A percentile compares a stretch with the other conserved stretches of the same genome.
Evolutionary conservation across 2,113 vertebrate genomes (phyloP).

Genomic region (Spilogale gracilis): DNA sequence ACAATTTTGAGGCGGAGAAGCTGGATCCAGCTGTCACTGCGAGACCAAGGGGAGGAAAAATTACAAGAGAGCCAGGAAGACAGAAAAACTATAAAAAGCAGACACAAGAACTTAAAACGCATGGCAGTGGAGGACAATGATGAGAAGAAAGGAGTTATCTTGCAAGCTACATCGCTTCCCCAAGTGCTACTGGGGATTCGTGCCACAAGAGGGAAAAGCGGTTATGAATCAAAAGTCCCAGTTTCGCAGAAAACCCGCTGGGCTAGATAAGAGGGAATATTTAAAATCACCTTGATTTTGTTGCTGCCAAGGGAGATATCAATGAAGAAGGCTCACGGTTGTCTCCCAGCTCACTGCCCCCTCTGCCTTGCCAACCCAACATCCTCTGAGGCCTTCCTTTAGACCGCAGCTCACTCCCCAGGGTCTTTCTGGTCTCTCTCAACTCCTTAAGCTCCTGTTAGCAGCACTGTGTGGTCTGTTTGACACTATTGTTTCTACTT

Average conservation of each 20-base stretch:
- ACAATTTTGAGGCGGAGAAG: background rate
- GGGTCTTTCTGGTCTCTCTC: background rate
- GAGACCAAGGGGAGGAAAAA: background rate
- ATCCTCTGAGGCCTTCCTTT: no score
- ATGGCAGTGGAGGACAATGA: background rate
- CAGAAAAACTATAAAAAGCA: background rate
- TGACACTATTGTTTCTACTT: background rate
- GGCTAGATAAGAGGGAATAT: background rate
- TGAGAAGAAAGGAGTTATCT: background rate
- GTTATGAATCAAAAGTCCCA: background rate
- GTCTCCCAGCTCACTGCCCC: fast-evolving
- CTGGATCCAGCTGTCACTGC: background rate
- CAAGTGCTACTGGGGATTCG: background rate
- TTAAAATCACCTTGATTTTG: background rate
- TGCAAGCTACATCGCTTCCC: background rate
- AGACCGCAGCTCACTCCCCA: background rate
- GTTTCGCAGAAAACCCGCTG: background rate
- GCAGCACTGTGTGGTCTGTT: background rate
- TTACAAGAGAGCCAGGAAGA: background rate
- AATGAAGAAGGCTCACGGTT: background rate
- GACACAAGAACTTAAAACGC: background rate
- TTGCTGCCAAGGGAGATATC: background rate
- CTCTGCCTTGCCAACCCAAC: background rate
- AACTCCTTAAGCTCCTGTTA: background rate
- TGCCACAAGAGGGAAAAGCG: background rate